Evolutionary conservation across 2,113 vertebrate species (phyloP), one percentile per base, ranked within the genome.

Genomic region (Heteronetta atricapilla): DNA sequence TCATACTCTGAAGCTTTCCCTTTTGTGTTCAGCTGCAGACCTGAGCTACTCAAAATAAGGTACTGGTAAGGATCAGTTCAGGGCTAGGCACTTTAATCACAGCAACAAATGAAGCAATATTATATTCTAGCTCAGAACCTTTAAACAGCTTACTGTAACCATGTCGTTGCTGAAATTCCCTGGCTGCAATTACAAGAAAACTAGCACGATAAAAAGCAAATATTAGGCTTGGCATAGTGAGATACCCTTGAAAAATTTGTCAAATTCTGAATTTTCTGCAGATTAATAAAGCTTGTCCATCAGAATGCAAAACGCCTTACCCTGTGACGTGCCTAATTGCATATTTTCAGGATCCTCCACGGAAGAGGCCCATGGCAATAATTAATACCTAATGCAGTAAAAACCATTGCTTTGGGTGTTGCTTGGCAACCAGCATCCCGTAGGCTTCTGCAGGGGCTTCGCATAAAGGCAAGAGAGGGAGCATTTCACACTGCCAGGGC

Each of bases 381-480:
- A 98, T 98, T 98, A 97, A 97, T 97, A 94, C 94, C 95, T 98
- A 97, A 96, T 95, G 97, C 89, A 96, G 95, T 89, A 97, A 97
- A 97, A 86, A 95, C 89, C 77, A 78, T 68, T 95, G 91, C 86
- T 92, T 97, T 88, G 72, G 70, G 73, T 0, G 95, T 98, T 98
- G 98, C 98, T 87, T 98, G 93, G 98, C 97, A 98, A 98, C 98
- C 83, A 70, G 94, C 84, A 91, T 93, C 97, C 91, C 26, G 20
- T 69, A 95, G 91, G 63, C 76, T 89, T 97, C 86, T 94, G 89
- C 74, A 91, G 92, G 56, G 97, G 86, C 82, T 89, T 86, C 84
- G 73, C 85, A 94, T 63, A 92, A 92, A 96, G 29, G 38, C 91
- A 84, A 92, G 92, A 94, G 88, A 92, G 70, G 33, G 69, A 95